Base-by-base conservation (phyloP, 2,888 invertebrate genomes). In the Polymixis lichenea region DNA sequence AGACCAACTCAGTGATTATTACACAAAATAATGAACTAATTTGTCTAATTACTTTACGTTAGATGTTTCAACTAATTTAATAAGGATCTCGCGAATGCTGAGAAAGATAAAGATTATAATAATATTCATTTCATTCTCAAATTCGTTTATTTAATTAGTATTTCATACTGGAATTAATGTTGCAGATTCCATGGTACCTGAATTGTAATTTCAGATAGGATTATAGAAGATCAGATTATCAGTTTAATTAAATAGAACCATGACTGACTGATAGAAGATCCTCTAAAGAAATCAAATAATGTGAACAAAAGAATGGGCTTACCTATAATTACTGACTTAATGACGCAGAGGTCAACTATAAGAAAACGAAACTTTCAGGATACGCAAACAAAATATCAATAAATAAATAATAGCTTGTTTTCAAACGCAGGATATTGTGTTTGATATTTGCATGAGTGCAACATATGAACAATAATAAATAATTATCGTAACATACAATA, bases 21-120 rank as follows among this genome's bases (percentile, higher is more conserved):
- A 86, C 79, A 85, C 84, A 84, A 88, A 88, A 88, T 87, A 90
- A 90, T 85, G 77, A 85, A 88, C 82, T 86, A 82, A 87, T 88
- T 87, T 86, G 82, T 87, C 77, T 74, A 83, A 87, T 87, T 83
- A 83, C 61, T 83, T 85, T 72, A 80, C 80, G 28, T 78, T 60
- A 46, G 72, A 75, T 80, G 76, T 84, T 72, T 82, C 66, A 80
- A 72, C 65, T 76, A 69, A 84, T 80, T 84, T 61, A 68, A 72
- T 76, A 66, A 80, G 66, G 65, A 61, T 58, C 46, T 53, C 65
- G 7, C 43, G 25, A 84, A 82, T 69, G 28, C n/a, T 53, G 64
- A 53, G 68, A 68, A 38, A 60, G 68, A 68, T 75, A 65, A 64
- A 64, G 64, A 75, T 64, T 53, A 61, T 73, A 53, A 78, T 72